Conservation (phyloP, 2,888 invertebrate genomes). For the Tinea pellionella region DNA sequence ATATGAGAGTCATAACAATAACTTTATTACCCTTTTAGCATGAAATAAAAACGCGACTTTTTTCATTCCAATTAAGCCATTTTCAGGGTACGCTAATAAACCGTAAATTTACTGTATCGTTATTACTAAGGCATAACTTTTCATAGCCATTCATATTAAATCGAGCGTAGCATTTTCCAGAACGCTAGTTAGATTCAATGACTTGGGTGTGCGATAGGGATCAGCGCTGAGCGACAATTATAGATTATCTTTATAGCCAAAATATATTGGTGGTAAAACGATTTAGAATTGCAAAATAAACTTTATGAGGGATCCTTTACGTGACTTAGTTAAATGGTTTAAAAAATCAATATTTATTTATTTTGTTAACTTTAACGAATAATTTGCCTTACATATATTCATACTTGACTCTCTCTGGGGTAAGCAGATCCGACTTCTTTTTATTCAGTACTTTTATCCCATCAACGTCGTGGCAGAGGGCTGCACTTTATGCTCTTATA, state of each 20-base stretch:
- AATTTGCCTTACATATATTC: not conserved
- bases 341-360: not conserved
- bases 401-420: not conserved
- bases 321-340: not conserved
- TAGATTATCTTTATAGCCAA: conserved; percentile 3
- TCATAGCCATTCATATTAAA: not conserved
- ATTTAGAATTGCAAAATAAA: not conserved
- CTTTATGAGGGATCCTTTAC: conserved; percentile 1
- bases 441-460: too few species aligned
- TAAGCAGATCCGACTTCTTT: too few species aligned
- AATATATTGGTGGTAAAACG: not conserved
- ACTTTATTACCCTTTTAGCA: not conserved
- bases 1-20: not conserved
- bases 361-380: not conserved
- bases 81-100: not conserved
- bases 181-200: conserved; percentile 10
- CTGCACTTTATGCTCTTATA: too few species aligned
- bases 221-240: conserved; percentile 1
- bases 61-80: conserved; percentile 2
- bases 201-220: not conserved
- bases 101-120: not conserved
- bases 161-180: conserved; percentile 9
- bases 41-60: not conserved
- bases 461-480: too few species aligned
- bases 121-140: conserved; percentile 8